Evolutionary conservation across 1,140 invertebrate species (phyloP).

Genomic region (Caerostris extrusa): DNA sequence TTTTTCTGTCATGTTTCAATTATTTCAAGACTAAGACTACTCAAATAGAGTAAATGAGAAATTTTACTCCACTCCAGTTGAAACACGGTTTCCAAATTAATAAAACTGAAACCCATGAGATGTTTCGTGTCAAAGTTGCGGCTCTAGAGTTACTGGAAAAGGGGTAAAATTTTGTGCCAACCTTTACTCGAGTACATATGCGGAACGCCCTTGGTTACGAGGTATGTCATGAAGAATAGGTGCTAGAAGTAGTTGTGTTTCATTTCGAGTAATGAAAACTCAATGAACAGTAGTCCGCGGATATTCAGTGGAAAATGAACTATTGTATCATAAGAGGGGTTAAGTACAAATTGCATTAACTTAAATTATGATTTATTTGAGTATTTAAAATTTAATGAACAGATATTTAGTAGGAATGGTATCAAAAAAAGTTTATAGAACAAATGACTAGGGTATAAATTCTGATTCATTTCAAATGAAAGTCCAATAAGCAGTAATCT

Average conservation of each 20-base stretch:
- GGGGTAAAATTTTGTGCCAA: constrained; percentile 26
- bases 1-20: too few species aligned
- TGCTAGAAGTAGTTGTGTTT: constrained; percentile 34
- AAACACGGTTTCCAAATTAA: not conserved
- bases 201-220: constrained; percentile 35
- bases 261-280: constrained; percentile 45
- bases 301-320: not conserved
- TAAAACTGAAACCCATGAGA: not conserved
- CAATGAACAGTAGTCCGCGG: not conserved
- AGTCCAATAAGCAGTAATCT: too few species aligned
- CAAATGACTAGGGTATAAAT: too few species aligned
- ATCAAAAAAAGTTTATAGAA: too few species aligned
- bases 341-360: too few species aligned
- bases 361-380: too few species aligned
- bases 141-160: not conserved
- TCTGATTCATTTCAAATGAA: too few species aligned
- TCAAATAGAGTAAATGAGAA: not conserved
- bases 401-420: too few species aligned
- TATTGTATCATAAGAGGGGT: too few species aligned
- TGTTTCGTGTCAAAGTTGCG: not conserved
- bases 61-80: not conserved
- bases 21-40: not conserved
- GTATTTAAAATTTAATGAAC: too few species aligned
- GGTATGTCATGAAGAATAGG: constrained; percentile 34
- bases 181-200: not conserved